Conservation (phyloP, 1,140 invertebrate species). For the Scaptomyza pallida region DNA sequence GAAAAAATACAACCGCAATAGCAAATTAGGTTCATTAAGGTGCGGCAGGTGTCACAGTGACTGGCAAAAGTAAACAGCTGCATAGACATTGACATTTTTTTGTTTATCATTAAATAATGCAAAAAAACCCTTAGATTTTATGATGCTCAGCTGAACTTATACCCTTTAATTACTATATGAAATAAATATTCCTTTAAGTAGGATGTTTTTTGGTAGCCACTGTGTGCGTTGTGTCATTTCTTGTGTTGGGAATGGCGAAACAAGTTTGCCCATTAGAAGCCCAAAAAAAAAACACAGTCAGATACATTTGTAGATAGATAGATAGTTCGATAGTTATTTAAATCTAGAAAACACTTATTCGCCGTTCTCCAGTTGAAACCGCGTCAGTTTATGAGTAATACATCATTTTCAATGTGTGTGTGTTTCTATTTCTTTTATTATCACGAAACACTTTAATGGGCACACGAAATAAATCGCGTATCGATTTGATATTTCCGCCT, state of each 20-base stretch:
- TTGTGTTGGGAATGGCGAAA: conserved; percentile 51
- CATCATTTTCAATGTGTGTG: conserved; percentile 14
- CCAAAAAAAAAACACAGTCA: conserved; percentile 29
- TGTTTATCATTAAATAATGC: too few relatives aligned
- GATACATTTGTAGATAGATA: conserved; percentile 22
- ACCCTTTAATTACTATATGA: not conserved
- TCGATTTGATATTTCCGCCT: conserved; percentile 67
- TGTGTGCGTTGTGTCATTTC: conserved; percentile 50
- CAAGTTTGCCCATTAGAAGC: conserved; percentile 62
- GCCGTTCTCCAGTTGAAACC: conserved; percentile 4
- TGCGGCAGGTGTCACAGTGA: conserved; percentile 22
- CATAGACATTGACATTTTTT: not conserved
- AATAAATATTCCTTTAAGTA: conserved; percentile 1
- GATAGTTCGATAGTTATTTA: conserved; percentile 14
- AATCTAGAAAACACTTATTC: conserved; percentile 59
- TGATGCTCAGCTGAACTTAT: not conserved
- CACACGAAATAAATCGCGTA: conserved; percentile 28
- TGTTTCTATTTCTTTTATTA: not conserved
- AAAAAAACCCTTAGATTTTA: too few relatives aligned
- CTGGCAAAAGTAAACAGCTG: conserved; percentile 25
- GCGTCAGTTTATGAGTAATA: conserved; percentile 29
- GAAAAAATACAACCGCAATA: conserved; percentile 56
- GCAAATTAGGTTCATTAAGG: conserved; percentile 64
- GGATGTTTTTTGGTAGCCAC: conserved; percentile 20
- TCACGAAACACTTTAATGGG: conserved; percentile 32